Base-by-base conservation (phyloP, 2,797 vertebrate species). In the Rhadinocentrus ornatus region DNA sequence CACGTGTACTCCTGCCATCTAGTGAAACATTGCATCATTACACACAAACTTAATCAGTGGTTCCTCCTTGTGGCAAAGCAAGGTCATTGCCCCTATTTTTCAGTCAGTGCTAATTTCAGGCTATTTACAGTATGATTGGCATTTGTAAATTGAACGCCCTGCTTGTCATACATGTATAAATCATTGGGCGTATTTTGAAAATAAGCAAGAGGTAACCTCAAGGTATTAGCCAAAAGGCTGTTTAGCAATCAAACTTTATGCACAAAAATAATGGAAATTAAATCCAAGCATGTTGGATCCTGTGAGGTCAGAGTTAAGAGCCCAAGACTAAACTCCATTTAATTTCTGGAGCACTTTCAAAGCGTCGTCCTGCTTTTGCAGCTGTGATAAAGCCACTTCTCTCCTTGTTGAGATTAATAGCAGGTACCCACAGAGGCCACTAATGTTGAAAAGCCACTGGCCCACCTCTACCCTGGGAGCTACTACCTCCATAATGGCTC, bases 391-490 rank as follows among this genome's bases (percentile, higher is more conserved):
- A 78, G 70, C 80, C 87, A 88, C 86, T 91, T 86, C 76, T 82
- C 65, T 75, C 68, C 87, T 87, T 72, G 85, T 90, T 91, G 75
- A 92, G 85, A 91, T 88, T 85, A 92, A 92, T 86, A 75, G 87
- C 78, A 59, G 66, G 35, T 74, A 6, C 79, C 77, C 77, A 81
- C 29, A 5, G 72, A 74, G 81, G 80, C 76, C 83, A 90, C 90
- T 90, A 87, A 75, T 77, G 82, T 67, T 82, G 76, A 88, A 86
- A 82, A 82, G 73, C 75, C 78, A 69, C 64, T 46, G 78, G 76
- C 78, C 78, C 80, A 77, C 82, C 81, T 86, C 76, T 81, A 80
- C 79, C 88, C 83, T 39, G 72, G 86, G 77, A 88, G 83, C 79
- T 69, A 66, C 70, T 75, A 73, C 71, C 77, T 84, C 81, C 66